Evolutionary conservation across 2,888 invertebrate species (phyloP), one percentile per base, ranked within the genome.

Genomic region (Drosophila rubida): DNA sequence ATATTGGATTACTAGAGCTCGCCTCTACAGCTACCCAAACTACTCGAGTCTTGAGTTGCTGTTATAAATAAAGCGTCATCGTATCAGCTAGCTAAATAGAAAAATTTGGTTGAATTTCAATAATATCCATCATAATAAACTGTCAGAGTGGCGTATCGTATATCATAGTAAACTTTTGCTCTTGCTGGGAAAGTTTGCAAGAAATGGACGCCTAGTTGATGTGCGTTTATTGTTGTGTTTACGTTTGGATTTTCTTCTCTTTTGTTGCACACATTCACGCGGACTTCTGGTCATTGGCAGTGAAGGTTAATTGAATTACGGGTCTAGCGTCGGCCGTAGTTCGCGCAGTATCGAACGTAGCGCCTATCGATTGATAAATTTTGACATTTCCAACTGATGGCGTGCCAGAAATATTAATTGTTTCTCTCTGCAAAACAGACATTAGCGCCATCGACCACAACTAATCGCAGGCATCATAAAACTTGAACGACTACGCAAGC

Each of bases 251-350:
- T 69, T 42, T 44, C 39, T 46, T 19, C 41, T 46, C 51, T 55
- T 54, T 8, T 49, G 13, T 32, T 41, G 25, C 16, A 14, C n/a
- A 32, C 23, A 62, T 8, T 19, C 13, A 30, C 30, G 46, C 25
- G n/a, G n/a, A 49, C 27, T 16, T 32, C 63, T 62, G 51, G 55
- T 69, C 73, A 69, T 70, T 64, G 68, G 50, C 68, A 81, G 54
- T 68, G 83, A 88, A 82, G 82, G 82, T 82, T 82, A 82, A 82
- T 88, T 88, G 73, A 82, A 82, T 82, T 82, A 87, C 88, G 75
- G 41, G 44, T 9, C 44, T 13, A 61, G 37, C 49, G 41, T 48
- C 55, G 51, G 19, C 53, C 61, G 27, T 9, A 32, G 4, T 32
- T 11, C n/a, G 11, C 32, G n/a, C 0, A 35, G 57, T 59, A 75